Evolutionary conservation across 1,140 invertebrate species (phyloP).

Genomic region (Trichonephila clavata): DNA sequence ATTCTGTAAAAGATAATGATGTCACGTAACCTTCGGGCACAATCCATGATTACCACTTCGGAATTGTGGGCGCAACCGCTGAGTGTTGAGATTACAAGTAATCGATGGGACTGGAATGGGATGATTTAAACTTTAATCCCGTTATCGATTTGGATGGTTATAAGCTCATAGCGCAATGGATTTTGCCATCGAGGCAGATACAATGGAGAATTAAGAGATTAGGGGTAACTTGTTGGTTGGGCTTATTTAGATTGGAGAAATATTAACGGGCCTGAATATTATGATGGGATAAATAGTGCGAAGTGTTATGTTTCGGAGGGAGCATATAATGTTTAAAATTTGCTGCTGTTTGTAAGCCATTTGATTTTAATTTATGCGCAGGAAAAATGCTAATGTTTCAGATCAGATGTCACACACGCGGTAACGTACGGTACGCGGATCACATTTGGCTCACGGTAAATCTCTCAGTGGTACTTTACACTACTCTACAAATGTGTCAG

Average conservation of each 20-base stretch:
- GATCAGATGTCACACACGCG: no score
- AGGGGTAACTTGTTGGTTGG: neutral
- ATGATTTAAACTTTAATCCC: conserved; percentile 7
- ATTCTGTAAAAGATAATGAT: conserved; percentile 23
- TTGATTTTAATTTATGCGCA: no score
- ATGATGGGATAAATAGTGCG: no score
- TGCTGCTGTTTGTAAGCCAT: no score
- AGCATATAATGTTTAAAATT: no score
- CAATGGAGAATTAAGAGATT: conserved; percentile 1
- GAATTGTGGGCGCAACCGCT: neutral
- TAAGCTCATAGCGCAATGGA: neutral
- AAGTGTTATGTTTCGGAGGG: no score
- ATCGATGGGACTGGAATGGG: neutral
- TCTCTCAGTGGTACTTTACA: no score
- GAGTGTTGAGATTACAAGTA: conserved; percentile 27
- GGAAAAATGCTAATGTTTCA: no score
- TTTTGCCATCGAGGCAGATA: neutral
- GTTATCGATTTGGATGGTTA: conserved; percentile 23
- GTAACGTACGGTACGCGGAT: no score
- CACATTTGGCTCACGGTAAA: no score
- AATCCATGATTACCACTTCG: conserved; percentile 22
- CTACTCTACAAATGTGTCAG: no score
- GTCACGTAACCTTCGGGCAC: conserved; percentile 34
- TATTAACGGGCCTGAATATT: no score
- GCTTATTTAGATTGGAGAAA: neutral